Conservation (phyloP, 1,140 invertebrate genomes). For the Cherax destructor region DNA sequence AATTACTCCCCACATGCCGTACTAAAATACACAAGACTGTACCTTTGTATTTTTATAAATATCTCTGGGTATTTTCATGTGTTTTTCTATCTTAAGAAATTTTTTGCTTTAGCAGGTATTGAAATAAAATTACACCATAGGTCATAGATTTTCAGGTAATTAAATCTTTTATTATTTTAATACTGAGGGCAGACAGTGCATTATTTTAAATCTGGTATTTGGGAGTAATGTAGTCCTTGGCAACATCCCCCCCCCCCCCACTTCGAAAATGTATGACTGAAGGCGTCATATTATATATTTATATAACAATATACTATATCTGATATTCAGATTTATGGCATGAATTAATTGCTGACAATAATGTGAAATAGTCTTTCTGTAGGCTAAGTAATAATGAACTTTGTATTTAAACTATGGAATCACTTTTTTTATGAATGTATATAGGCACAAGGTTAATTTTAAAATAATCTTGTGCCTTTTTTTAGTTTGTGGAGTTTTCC, state of each 20-base stretch:
- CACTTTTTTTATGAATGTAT: background rate
- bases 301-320: background rate
- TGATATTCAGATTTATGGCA: constrained; percentile 54
- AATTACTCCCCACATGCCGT: background rate
- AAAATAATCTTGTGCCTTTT: background rate
- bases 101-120: background rate
- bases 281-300: background rate
- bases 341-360: constrained; percentile 29
- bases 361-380: constrained; percentile 35
- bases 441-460: background rate
- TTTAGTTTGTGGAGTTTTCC: background rate
- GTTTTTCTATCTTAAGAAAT: constrained; percentile 5
- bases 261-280: background rate
- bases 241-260: background rate
- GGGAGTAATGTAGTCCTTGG: background rate
- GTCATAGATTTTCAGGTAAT: constrained; percentile 29
- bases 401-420: background rate
- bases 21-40: background rate
- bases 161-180: background rate
- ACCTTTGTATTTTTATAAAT: constrained; percentile 31
- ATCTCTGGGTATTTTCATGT: background rate
- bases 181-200: background rate
- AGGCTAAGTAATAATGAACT: constrained; percentile 11
- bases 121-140: constrained; percentile 4
- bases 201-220: background rate